phyloP scores from a whole-genome alignment of 2,113 vertebrate species.

The Lagopus muta region DNA sequence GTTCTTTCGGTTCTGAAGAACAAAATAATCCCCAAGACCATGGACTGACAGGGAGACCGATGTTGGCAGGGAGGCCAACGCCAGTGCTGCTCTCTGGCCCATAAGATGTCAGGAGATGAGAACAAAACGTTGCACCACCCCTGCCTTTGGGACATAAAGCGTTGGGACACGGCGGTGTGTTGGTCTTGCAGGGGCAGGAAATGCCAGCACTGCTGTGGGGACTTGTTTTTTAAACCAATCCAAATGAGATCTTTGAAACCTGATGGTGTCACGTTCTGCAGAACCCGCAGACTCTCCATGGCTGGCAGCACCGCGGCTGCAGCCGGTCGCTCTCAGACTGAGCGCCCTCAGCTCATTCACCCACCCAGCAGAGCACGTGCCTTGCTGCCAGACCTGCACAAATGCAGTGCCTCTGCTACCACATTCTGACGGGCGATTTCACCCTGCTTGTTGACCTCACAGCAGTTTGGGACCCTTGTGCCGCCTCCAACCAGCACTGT shows the following conservation, averaged over 20 bases:
- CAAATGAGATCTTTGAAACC: rapidly evolving
- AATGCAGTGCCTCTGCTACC: rapidly evolving
- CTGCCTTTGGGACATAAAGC: not conserved
- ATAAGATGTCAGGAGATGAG: rapidly evolving
- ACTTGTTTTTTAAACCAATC: not conserved
- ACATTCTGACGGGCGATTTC: not conserved
- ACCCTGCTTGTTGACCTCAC: not conserved
- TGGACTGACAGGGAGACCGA: rapidly evolving
- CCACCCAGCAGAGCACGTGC: not conserved
- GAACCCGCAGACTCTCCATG: not conserved
- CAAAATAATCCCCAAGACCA: not conserved
- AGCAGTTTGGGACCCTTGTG: rapidly evolving
- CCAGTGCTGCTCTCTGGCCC: not conserved
- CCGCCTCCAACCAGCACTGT: not conserved
- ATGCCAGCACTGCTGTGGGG: not conserved
- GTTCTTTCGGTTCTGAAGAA: not conserved
- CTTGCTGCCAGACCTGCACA: rapidly evolving
- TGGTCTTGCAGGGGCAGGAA: not conserved
- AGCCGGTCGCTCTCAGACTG: no score
- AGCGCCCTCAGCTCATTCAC: rapidly evolving
- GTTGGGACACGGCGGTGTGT: no score
- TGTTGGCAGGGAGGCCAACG: not conserved
- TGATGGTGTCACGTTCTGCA: rapidly evolving
- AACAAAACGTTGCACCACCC: not conserved
- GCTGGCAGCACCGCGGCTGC: not conserved